phyloP scores from a whole-genome alignment of 2,797 vertebrate species.

The Kryptopterus vitreolus region DNA sequence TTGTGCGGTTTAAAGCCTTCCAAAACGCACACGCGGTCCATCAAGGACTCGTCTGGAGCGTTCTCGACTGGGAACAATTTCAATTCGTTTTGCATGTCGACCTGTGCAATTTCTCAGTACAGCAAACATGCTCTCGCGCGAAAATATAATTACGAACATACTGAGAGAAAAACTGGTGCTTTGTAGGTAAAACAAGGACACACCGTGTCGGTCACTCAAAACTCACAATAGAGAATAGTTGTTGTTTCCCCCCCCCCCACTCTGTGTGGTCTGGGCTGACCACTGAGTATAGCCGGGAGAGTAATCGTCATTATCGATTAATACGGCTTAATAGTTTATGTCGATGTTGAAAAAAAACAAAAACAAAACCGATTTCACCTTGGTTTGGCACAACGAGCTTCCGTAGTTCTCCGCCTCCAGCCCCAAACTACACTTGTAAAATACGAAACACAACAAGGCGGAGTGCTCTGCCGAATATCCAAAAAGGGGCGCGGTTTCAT shows the following conservation, averaged over 20 bases:
- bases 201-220: neutral
- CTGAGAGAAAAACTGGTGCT: constrained; percentile 9
- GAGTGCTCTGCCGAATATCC: too few species aligned
- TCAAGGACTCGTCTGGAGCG: neutral
- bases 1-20: neutral
- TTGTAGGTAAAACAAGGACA: constrained; percentile 1
- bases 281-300: too few species aligned
- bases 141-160: constrained; percentile 31
- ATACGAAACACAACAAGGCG: too few species aligned
- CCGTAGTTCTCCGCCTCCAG: too few species aligned
- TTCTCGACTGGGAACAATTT: constrained; percentile 19
- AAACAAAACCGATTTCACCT: too few species aligned
- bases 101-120: constrained; percentile 14
- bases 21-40: neutral
- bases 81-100: constrained; percentile 23
- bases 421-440: too few species aligned
- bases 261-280: neutral
- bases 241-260: too few species aligned
- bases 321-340: too few species aligned
- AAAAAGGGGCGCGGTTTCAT: too few species aligned
- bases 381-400: too few species aligned
- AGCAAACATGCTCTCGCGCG: constrained; percentile 5
- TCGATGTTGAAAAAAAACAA: too few species aligned
- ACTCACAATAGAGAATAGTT: neutral
- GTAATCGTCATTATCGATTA: too few species aligned